These are phyloP conservation scores for Hyperoplus immaculatus DNA, from an alignment of 2,797 vertebrate species.

Conservation along the genomic window DNA sequence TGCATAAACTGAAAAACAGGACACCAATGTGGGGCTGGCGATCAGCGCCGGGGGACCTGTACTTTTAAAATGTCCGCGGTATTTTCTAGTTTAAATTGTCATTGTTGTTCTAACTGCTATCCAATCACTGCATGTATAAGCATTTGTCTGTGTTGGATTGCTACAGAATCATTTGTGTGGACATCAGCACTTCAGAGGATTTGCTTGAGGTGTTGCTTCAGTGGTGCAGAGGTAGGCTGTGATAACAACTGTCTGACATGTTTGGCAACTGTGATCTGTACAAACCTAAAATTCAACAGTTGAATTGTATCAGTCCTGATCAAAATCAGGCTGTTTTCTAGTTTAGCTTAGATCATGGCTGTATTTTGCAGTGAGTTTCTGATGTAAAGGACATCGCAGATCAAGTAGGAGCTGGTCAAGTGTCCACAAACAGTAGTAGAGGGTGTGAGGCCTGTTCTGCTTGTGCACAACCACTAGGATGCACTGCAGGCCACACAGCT, in stretches of 20 bases:
- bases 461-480: slow-evolving; percentile 76
- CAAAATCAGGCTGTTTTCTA: slow-evolving; percentile 28
- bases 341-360: slow-evolving; percentile 41
- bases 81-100: slow-evolving; percentile 4
- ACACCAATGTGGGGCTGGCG: too few relatives aligned
- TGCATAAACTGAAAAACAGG: too few relatives aligned
- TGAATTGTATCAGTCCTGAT: slow-evolving; percentile 30
- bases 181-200: slow-evolving; percentile 40
- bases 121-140: slow-evolving; percentile 9
- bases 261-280: slow-evolving; percentile 37
- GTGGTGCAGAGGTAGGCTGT: slow-evolving; percentile 26
- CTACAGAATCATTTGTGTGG: slow-evolving; percentile 52
- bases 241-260: slow-evolving; percentile 7
- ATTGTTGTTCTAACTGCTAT: slow-evolving; percentile 34
- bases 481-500: slow-evolving; percentile 74
- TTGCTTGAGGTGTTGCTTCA: slow-evolving; percentile 38
- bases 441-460: slow-evolving; percentile 67
- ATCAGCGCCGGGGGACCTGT: too few relatives aligned
- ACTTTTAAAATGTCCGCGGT: too few relatives aligned
- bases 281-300: slow-evolving; percentile 33
- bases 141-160: slow-evolving; percentile 40
- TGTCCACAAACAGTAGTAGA: background rate
- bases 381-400: slow-evolving; percentile 39
- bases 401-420: slow-evolving; percentile 43
- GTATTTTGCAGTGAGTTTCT: slow-evolving; percentile 41